Evolutionary conservation across 2,797 vertebrate genomes (phyloP), one percentile per base, ranked within the genome.

Genomic region (Semotilus atromaculatus): DNA sequence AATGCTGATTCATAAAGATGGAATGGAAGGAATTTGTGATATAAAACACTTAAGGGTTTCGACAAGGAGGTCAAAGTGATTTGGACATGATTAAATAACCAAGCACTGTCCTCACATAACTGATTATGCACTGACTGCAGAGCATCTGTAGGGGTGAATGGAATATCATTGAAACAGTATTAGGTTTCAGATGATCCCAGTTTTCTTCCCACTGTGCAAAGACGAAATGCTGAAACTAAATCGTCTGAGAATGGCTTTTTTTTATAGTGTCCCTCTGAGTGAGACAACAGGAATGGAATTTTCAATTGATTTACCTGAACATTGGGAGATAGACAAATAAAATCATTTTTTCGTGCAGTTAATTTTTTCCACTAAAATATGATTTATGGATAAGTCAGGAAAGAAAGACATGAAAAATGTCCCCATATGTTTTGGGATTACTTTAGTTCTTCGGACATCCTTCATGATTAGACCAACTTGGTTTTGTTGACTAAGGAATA

Each of bases 231-330:
- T 77, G 82, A 72, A 85, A 85, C 68, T 48, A 72, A 85, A 85
- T 85, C 55, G 6, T 73, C 83, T 85, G 83, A 80, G 83, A 85
- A 85, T 73, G 67, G 58, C 40, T 55, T 73, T 71, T 84, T 53
- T 72, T 53, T 85, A 45, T 48, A 71, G 73, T 48, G 68, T 64
- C 55, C 55, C 83, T 72, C 76, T 64, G 83, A 48, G 67, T 73
- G 67, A 85, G 67, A 73, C 76, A 72, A 64, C 66, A 84, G 36
- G 23, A 62, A 29, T 1, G 53, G 40, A 72, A 79, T 45, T 71
- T 79, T 64, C 23, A 79, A 72, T 26, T 51, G 76, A 80, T 84
- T 79, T 84, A 84, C 67, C 75, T 79, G 67, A 64, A 84, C 38
- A 60, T 14, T 26, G 53, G 21, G 16, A 79, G 45, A 18, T 48